Percentiles rank a stretch among this genome's conserved stretches.
These are phyloP conservation scores for Dusona sp. DNA, from an alignment of 2,888 invertebrate genomes.

Conservation along the genomic window DNA sequence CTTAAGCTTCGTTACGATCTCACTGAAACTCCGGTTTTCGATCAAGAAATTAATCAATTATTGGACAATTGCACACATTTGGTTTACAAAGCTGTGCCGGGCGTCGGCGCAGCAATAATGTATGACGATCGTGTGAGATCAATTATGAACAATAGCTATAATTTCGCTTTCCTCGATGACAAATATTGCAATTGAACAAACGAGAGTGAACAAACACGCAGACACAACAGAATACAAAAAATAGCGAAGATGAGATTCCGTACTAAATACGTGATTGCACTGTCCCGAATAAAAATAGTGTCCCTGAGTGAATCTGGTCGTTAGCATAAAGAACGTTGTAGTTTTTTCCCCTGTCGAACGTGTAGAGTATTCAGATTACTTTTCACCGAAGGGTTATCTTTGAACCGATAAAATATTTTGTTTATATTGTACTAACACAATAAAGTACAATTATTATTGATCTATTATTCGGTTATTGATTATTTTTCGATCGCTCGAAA, in stretches of 20 bases:
- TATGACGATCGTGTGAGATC: constrained; percentile 77
- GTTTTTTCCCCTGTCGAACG: constrained; percentile 37
- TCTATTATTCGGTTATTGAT: constrained; percentile 64
- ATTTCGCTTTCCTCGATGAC: constrained; percentile 75
- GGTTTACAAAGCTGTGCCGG: constrained; percentile 78
- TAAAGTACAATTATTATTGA: constrained; percentile 50
- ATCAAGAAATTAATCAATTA: constrained; percentile 77
- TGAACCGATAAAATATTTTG: constrained; percentile 47
- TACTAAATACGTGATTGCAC: background rate
- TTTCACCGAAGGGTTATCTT: constrained; percentile 1
- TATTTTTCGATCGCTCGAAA: constrained; percentile 44
- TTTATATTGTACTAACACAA: constrained; percentile 64
- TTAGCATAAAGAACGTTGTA: constrained; percentile 50
- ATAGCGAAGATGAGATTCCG: constrained; percentile 46
- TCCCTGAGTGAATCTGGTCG: constrained; percentile 60
- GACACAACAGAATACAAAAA: background rate
- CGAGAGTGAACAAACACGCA: background rate
- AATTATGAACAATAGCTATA: constrained; percentile 76
- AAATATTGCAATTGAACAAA: constrained; percentile 77
- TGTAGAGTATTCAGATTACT: background rate
- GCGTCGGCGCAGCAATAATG: constrained; percentile 76
- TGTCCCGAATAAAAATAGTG: constrained; percentile 36
- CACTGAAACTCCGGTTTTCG: constrained; percentile 78
- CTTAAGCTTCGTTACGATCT: constrained; percentile 79
- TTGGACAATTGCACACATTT: constrained; percentile 79